Base-by-base conservation (phyloP, 1,140 invertebrate genomes). In the Sitodiplosis mosellana region DNA sequence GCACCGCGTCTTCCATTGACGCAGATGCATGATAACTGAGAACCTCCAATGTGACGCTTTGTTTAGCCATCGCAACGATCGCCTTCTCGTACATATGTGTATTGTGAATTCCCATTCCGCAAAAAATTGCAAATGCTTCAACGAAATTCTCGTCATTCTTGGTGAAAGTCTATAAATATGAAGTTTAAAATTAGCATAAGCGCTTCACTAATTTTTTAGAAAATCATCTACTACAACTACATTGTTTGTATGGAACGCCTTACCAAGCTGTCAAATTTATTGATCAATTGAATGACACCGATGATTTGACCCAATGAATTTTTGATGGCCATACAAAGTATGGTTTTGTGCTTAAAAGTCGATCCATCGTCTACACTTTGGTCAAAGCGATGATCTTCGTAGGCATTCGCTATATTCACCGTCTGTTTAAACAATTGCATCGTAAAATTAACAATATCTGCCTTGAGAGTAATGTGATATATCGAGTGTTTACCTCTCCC, bases 21-120 rank as follows among this genome's bases (percentile, higher is more conserved):
- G 90, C 89, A 2, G 88, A 87, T 14, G 90, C 89, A 69, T 96
- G 92, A 68, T 97, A 96, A 64, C 89, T 93, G 53, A 97, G 70
- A 50, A 94, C 88, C 67, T 96, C 91, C 45, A 97, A 68, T 1
- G 91, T 94, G 18, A 96, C 89, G 56, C 83, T 85, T 66, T 94
- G 91, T 64, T 94, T 95, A 45, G 91, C 90, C 77, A 91, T 90
- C 1, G 87, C 87, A 50, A 83, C 83, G 56, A 90, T 79, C 34
- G 86, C 86, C 64, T 84, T 89, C 65, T 96, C 90, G 59, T 93
- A 96, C 87, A 94, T 94, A 59, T 91, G 84, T 38, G 90, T 94
- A 64, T 96, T 95, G 67, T 92, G 85, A 47, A 96, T 94, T 22
- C 91, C 91, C 86, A 97, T 91, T 19, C 92, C 92, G 69, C 89